Evolutionary conservation across 2,797 vertebrate genomes (phyloP).

Genomic region (Uromys caudimaculatus): DNA sequence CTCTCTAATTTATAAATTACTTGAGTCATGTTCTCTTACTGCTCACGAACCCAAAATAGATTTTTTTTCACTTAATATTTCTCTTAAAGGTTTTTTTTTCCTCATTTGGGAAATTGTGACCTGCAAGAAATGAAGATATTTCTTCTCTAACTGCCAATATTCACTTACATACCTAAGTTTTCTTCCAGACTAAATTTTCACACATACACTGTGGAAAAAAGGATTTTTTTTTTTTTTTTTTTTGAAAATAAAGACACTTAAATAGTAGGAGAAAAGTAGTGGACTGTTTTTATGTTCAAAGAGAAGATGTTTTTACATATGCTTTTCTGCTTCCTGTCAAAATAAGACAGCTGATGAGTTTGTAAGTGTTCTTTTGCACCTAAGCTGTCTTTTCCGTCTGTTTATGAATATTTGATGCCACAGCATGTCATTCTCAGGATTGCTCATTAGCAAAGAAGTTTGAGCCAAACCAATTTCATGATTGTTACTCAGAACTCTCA

Average conservation of each 20-base stretch:
- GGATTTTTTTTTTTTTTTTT: constrained; percentile 55
- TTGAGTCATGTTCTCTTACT: constrained; percentile 59
- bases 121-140: constrained; percentile 46
- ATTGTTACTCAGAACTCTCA: constrained; percentile 39
- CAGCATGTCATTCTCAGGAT: constrained; percentile 49
- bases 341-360: constrained; percentile 56
- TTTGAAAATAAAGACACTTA: constrained; percentile 44
- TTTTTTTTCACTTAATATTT: constrained; percentile 31
- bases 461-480: constrained; percentile 57
- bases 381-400: constrained; percentile 57
- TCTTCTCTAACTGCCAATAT: constrained; percentile 49
- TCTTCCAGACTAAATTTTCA: constrained; percentile 44
- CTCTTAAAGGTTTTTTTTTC: constrained; percentile 21
- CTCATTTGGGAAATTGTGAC: constrained; percentile 51
- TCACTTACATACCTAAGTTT: constrained; percentile 59
- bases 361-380: constrained; percentile 43
- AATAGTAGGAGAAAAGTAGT: constrained; percentile 41
- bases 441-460: constrained; percentile 66
- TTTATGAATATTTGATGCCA: constrained; percentile 58
- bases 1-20: background rate
- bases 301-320: constrained; percentile 53
- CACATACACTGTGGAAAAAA: constrained; percentile 15
- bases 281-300: constrained; percentile 39
- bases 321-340: constrained; percentile 46
- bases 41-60: constrained; percentile 47